Evolutionary conservation across 2,888 invertebrate genomes (phyloP), one percentile per base, ranked within the genome.

Genomic region (Alcis repandata): DNA sequence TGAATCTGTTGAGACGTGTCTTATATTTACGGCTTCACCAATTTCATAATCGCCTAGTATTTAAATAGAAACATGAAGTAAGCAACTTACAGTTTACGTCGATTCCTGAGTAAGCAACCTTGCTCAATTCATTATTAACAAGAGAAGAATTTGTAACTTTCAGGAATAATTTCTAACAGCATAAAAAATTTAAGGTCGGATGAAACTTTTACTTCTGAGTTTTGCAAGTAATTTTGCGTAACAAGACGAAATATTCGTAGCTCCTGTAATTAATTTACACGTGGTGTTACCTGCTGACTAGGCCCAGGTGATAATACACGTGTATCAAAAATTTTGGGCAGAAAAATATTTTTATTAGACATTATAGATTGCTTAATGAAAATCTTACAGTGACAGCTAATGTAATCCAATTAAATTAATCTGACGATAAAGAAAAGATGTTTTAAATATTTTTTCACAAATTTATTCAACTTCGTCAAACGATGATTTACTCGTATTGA

Each of bases 81-180:
- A 33, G n/a, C 4, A 40, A 13, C 20, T n/a, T 52, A 52, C 38
- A 52, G 20, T 40, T 20, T 22, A 38, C 19, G 40, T 54, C 33
- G 10, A 43, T 46, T 57, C 43, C 36, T 1, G 15, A 20, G n/a
- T 2, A 33, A 33, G 32, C 15, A 45, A 46, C 36, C 45, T 46
- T 46, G 19, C 40, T 27, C 15, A 32, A 20, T 57, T 57, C 1
- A 54, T 41, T 40, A 56, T 60, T 54, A 56, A 52, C 54, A 19
- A 17, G 41, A 27, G 13, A 53, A 53, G 48, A 41, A 22, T 56
- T 56, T 19, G 11, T n/a, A 52, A 45, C 56, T 56, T 53, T 41
- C 20, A 49, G 65, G 63, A 59, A 46, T 40, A 54, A 61, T 40
- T 48, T 48, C 46, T 19, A 54, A 54, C 48, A 32, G 27, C 54